These are phyloP conservation scores for Harlomillsia oculata DNA, from an alignment of 1,140 invertebrate species.

Conservation along the genomic window DNA sequence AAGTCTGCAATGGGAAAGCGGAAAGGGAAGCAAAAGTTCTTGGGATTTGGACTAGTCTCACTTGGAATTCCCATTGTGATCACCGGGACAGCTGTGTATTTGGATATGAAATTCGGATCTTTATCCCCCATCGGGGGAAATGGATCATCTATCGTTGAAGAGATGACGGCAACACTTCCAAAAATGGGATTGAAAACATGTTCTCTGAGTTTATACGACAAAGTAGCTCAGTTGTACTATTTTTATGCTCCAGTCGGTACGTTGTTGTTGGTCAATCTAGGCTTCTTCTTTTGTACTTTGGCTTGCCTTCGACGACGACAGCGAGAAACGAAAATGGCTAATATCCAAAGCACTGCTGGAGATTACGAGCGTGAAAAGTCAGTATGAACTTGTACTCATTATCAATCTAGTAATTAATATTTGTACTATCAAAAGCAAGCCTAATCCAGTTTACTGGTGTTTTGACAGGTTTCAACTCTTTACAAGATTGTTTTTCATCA, in stretches of 20 bases:
- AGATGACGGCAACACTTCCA: too few relatives aligned
- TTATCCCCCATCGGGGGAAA: too few relatives aligned
- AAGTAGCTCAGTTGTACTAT: conserved; percentile 14
- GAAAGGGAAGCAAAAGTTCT: neutral
- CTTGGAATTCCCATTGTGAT: neutral
- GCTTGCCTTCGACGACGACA: conserved; percentile 10
- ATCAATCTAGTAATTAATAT: neutral
- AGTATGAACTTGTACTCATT: neutral
- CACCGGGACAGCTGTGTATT: neutral
- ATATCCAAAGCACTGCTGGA: conserved; percentile 7
- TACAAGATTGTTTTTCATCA: conserved; percentile 10
- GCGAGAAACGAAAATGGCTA: conserved; percentile 14
- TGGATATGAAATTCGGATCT: neutral
- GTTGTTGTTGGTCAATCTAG: conserved; percentile 7
- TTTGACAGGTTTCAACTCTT: conserved; percentile 12
- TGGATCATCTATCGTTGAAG: too few relatives aligned
- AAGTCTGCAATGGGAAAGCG: neutral
- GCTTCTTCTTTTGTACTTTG: conserved; percentile 16
- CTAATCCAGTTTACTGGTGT: neutral
- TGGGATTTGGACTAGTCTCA: neutral
- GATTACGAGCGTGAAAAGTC: conserved; percentile 22
- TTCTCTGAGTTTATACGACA: conserved; percentile 1
- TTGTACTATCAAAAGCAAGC: neutral
- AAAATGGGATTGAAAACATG: conserved; percentile 11
- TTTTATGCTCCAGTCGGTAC: conserved; percentile 17